phyloP scores from a whole-genome alignment of 2,113 vertebrate genomes.

The Ciconia stormi region DNA sequence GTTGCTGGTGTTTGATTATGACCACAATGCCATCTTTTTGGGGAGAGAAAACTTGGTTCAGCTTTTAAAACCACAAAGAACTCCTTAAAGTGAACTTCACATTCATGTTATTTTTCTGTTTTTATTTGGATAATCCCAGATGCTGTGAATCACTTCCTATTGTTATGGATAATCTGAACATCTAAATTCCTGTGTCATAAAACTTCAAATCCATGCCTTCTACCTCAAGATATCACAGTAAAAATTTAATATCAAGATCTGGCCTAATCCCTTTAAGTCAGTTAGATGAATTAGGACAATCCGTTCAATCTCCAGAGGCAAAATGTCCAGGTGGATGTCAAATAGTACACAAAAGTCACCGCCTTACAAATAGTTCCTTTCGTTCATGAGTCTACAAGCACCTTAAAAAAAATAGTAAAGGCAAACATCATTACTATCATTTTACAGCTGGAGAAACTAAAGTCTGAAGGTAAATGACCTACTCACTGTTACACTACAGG shows the following conservation, averaged over 20 bases:
- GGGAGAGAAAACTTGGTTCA: neutral
- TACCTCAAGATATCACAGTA: neutral
- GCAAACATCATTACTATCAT: neutral
- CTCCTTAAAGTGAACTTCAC: neutral
- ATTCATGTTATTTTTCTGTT: neutral
- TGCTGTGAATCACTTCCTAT: neutral
- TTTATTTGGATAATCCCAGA: neutral
- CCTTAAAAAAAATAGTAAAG: neutral
- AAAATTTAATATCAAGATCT: neutral
- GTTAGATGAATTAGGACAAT: neutral
- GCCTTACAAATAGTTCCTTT: neutral
- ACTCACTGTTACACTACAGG: neutral
- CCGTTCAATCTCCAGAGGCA: neutral
- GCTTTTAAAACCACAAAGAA: neutral
- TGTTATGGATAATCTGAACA: neutral
- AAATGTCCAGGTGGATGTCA: neutral
- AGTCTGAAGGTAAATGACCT: neutral
- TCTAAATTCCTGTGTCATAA: neutral
- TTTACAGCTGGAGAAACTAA: neutral
- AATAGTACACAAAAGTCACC: neutral
- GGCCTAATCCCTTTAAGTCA: neutral
- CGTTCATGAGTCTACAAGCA: neutral
- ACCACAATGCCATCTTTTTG: neutral
- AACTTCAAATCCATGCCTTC: neutral
- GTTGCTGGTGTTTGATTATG: neutral